Evolutionary conservation across 2,888 invertebrate species (phyloP).

Genomic region (Conistra vaccinii): DNA sequence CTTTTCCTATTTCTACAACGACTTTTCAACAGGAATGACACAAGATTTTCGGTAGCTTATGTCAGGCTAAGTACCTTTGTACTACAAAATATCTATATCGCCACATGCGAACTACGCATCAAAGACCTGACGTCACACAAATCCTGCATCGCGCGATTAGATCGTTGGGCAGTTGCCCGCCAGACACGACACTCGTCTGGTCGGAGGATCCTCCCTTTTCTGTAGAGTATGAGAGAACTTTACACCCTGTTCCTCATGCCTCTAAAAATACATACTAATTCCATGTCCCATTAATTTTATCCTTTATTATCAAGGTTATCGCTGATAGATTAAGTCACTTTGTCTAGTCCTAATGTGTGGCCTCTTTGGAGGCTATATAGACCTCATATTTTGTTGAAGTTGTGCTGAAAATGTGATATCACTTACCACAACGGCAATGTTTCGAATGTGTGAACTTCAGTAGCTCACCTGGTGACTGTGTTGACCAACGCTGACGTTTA

Average conservation of each 20-base stretch:
- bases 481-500: no score
- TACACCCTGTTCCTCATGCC: no score
- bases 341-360: neutral
- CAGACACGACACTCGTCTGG: no score
- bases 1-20: neutral
- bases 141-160: no score
- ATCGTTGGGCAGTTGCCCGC: no score
- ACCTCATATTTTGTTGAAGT: neutral
- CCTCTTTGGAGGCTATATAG: neutral
- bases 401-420: neutral
- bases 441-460: neutral
- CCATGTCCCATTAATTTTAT: neutral
- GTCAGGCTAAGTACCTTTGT: neutral
- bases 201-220: no score
- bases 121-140: no score
- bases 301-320: neutral
- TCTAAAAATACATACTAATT: neutral
- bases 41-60: neutral
- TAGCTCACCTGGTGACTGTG: no score
- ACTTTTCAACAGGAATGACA: neutral
- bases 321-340: neutral
- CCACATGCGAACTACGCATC: no score
- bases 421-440: neutral
- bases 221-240: no score
- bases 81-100: no score